phyloP scores from a whole-genome alignment of 2,113 vertebrate genomes.

The Nyctereutes procyonoides region DNA sequence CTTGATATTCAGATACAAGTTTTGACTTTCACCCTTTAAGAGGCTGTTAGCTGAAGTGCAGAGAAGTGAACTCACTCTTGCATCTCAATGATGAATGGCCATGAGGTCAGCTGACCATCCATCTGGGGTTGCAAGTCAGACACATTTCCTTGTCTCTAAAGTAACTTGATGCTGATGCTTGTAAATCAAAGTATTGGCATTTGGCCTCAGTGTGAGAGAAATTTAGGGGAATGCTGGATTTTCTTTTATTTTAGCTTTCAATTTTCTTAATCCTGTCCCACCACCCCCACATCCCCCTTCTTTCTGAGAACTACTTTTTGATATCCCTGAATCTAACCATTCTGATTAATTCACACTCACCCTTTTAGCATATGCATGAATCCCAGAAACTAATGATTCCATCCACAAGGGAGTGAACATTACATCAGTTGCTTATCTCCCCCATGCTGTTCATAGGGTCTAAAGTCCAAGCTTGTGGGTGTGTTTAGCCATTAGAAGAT shows the following conservation, averaged over 20 bases:
- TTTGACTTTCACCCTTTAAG: neutral
- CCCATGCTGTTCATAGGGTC: conserved; percentile 54
- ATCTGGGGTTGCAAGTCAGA: neutral
- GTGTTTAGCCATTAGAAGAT: conserved; percentile 72
- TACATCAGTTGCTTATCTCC: conserved; percentile 59
- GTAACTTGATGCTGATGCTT: neutral
- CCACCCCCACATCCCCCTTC: neutral
- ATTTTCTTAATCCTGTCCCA: conserved; percentile 58
- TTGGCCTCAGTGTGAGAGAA: conserved; percentile 55
- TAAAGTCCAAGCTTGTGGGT: conserved; percentile 75
- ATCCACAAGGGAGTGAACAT: conserved; percentile 44
- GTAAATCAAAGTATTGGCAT: conserved; percentile 51
- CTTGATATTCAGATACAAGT: neutral
- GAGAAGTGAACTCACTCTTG: neutral
- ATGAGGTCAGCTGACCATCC: conserved; percentile 11
- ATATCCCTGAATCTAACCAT: neutral
- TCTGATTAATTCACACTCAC: conserved; percentile 57
- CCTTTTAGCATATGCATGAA: conserved; percentile 70
- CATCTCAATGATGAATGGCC: neutral
- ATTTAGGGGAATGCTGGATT: neutral
- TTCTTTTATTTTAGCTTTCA: conserved; percentile 67
- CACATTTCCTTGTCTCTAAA: neutral
- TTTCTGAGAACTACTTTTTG: conserved; percentile 36
- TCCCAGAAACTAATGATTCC: conserved; percentile 38
- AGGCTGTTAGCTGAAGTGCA: neutral